Evolutionary conservation across 2,797 vertebrate genomes (phyloP), one percentile per base, ranked within the genome.

Genomic region (Pseudomugil gertrudae): DNA sequence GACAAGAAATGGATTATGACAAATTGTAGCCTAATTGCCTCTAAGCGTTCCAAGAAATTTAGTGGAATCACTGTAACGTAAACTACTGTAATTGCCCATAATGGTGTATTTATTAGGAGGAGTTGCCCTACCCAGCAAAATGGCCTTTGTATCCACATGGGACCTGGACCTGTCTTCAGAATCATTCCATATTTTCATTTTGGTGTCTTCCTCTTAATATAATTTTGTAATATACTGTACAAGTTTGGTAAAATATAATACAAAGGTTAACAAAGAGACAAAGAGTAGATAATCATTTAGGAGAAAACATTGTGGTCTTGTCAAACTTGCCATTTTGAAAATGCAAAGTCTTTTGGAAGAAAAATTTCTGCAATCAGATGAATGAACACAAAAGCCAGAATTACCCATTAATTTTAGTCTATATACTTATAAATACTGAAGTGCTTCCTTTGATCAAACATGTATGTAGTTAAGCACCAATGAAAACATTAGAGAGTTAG

Each of bases 1-100:
- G 24, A 30, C 26, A n/a, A 57, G 48, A 71, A n/a, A 48, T 63
- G 27, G 3, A n/a, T 29, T 48, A 23, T 57, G 59, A 62, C 2
- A 47, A 36, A 58, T 27, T 54, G 29, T 2, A 24, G 24, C 1
- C 17, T 26, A 36, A 53, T 36, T 55, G 26, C 9, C 55, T 70
- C 23, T 9, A 19, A 15, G 29, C 15, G 51, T 64, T 36, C 24
- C 29, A 29, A 51, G 35, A 19, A 57, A 71, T 70, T 29, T n/a
- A 40, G 29, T 30, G 4, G 35, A 69, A 48, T 8, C 23, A 32
- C 2, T n/a, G 27, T 1, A 38, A 15, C 1, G 3, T 33, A 19
- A 54, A 43, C 15, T 32, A 9, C 6, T 33, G 7, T 24, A 26
- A 7, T 27, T 14, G 21, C 2, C 14, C 8, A 6, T 4, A 40